Conservation (phyloP, 2,888 invertebrate species). For the Drosophila atroscutellata region DNA sequence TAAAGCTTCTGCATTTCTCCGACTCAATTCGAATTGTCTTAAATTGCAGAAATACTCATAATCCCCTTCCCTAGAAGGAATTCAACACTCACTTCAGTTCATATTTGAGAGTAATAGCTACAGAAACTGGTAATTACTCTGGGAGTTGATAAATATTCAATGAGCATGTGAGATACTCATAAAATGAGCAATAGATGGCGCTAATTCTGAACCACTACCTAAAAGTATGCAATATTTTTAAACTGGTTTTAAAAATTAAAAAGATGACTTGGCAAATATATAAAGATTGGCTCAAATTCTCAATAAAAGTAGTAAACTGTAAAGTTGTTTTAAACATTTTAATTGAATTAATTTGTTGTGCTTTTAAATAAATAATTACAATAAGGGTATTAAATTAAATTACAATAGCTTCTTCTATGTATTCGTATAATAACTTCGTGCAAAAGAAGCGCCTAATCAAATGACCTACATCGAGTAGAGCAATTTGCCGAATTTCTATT, state of each 20-base stretch:
- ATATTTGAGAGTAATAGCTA: neutral
- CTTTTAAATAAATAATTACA: constrained; percentile 78
- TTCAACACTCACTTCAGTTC: neutral
- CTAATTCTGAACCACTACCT: accelerated
- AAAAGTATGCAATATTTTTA: constrained; percentile 22
- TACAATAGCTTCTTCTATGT: constrained; percentile 76
- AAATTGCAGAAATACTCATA: neutral
- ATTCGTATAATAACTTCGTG: constrained; percentile 52
- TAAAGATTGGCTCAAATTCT: neutral
- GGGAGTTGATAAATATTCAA: neutral
- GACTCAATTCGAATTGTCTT: neutral
- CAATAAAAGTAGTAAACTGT: neutral
- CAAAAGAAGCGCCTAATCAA: constrained; percentile 66
- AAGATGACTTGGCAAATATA: neutral
- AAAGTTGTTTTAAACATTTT: constrained; percentile 71
- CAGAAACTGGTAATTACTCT: neutral
- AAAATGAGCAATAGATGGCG: constrained; percentile 37
- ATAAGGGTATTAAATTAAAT: constrained; percentile 72
- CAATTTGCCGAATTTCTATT: constrained; percentile 49
- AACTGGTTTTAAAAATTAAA: too few species aligned
- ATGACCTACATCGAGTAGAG: constrained; percentile 47
- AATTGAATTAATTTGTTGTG: constrained; percentile 72
- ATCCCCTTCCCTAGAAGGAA: neutral
- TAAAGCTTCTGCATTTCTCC: neutral
- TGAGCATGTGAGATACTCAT: neutral